These are phyloP conservation scores for Cryptotermes secundus DNA, from an alignment of 1,140 invertebrate species.

Conservation along the genomic window DNA sequence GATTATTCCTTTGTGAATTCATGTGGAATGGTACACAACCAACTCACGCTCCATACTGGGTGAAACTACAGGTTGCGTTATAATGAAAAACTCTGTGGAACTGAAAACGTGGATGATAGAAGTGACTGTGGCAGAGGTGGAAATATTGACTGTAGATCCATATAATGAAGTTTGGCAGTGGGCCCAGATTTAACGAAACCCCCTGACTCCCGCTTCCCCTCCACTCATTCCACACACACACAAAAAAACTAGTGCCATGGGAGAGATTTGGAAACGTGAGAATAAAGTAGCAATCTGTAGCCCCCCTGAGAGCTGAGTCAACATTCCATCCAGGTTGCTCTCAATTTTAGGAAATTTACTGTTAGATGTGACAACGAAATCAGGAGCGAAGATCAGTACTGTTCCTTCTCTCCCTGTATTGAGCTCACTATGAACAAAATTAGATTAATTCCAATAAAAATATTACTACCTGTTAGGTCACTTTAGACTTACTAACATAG, in stretches of 20 bases:
- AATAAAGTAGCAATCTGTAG: slow-evolving; percentile 22
- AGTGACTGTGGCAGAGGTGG: not conserved
- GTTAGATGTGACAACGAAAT: not conserved
- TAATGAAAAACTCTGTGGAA: not conserved
- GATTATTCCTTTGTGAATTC: not conserved
- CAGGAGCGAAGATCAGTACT: not conserved
- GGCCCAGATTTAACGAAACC: slow-evolving; percentile 22
- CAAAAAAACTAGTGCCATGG: not conserved
- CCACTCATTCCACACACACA: slow-evolving; percentile 10
- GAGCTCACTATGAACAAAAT: not conserved
- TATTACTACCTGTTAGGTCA: not conserved
- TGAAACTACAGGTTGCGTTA: not conserved
- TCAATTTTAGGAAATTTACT: not conserved
- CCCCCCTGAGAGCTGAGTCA: slow-evolving; percentile 22
- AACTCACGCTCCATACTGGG: not conserved
- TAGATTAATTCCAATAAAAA: not conserved
- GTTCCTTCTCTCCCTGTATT: not conserved
- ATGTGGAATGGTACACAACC: not conserved
- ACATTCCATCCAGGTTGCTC: not conserved
- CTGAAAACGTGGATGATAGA: too few relatives aligned
- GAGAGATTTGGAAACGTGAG: slow-evolving; percentile 26
- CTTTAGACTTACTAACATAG: too few relatives aligned
- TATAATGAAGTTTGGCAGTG: slow-evolving; percentile 24
- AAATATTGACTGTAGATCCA: not conserved
- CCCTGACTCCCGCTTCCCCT: not conserved